These are phyloP conservation scores for Ranitomeya imitator DNA, from an alignment of 2,113 vertebrate genomes.

Conservation along the genomic window DNA sequence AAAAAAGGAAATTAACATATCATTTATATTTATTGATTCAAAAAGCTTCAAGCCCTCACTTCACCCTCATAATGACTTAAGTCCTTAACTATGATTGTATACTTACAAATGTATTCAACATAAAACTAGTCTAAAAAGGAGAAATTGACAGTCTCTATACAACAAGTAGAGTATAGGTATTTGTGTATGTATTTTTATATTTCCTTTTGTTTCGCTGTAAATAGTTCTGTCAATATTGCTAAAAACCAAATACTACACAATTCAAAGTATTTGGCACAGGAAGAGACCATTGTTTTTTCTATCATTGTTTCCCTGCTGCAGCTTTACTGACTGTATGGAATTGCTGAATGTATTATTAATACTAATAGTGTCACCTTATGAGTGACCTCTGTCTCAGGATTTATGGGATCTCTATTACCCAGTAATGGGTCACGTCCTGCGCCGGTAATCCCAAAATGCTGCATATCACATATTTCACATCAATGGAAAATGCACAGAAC, in stretches of 20 bases:
- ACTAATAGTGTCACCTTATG: conserved; percentile 11
- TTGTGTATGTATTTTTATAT: not conserved
- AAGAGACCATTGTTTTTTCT: not conserved
- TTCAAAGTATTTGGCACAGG: not conserved
- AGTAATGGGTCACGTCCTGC: not conserved
- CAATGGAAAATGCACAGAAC: not conserved
- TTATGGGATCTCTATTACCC: conserved; percentile 27
- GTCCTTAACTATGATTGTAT: not conserved
- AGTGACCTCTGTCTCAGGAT: conserved; percentile 16
- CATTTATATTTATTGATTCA: not conserved
- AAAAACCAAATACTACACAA: not conserved
- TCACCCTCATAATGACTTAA: not conserved
- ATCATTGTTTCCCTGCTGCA: not conserved
- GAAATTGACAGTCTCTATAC: too few species aligned
- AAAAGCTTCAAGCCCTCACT: not conserved
- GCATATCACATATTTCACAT: not conserved
- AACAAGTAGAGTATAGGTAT: too few species aligned
- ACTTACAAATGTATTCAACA: too few species aligned
- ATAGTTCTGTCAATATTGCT: not conserved
- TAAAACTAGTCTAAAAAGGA: too few species aligned
- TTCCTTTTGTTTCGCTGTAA: not conserved
- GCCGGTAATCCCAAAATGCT: not conserved
- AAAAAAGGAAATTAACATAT: too few species aligned
- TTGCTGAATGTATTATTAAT: conserved; percentile 16
- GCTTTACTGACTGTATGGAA: not conserved